Evolutionary conservation across 2,888 invertebrate genomes (phyloP), one percentile per base, ranked within the genome.

Genomic region (Cataglyphis albicans): DNA sequence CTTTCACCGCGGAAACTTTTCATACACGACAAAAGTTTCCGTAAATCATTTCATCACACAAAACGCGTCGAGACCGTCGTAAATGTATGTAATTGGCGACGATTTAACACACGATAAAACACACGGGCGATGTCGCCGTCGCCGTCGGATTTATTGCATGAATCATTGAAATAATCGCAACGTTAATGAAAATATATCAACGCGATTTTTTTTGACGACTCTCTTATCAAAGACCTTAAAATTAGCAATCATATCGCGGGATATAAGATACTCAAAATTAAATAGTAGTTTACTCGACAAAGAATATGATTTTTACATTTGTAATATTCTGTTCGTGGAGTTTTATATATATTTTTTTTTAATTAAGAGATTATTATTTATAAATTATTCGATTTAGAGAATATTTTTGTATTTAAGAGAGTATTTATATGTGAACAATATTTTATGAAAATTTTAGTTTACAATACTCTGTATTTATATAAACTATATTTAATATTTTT

Each of bases 1-100:
- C 78, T 80, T 80, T 80, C 78, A 35, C 78, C 25, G 25, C 18
- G 57, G 32, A 70, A 70, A 38, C 18, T 38, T 67, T 76, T 67
- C 44, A 21, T 15, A 10, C 57, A 25, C 12, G 9, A n/a, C n/a
- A 41, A 65, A 76, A 67, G 55, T 76, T 76, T 67, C 55, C 38
- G 41, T 25, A 38, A 74, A 74, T 15, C 9, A 63, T 75, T 75
- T 75, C 35, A 35, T 35, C 74, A 52, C n/a, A 61, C 15, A 48
- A 63, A 64, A 32, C 3, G 3, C 35, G 10, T 7, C 48, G 21
- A 15, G 35, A 48, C 5, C 6, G 32, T 32, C 35, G 35, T 65
- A 52, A 25, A 65, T 38, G 41, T 32, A 44, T 21, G 7, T 65
- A 76, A 29, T 25, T 52, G 18, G 1, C 35, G 38, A 25, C 25